These are phyloP conservation scores for Himalopsyche anomala DNA, from an alignment of 2,888 invertebrate genomes.

Conservation along the genomic window DNA sequence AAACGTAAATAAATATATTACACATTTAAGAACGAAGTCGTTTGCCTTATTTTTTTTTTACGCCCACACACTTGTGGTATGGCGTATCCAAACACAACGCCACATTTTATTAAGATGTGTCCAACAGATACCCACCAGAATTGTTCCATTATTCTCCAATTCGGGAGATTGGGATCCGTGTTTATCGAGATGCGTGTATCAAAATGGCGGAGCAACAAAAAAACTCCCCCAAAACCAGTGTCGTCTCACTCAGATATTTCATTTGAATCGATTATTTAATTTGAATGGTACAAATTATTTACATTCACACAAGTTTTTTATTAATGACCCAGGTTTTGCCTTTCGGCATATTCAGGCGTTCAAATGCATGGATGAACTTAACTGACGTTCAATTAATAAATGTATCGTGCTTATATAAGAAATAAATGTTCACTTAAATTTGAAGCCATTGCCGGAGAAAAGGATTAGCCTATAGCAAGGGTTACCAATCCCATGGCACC, in stretches of 20 bases:
- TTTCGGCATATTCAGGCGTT: too few species aligned
- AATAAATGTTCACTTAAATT: too few species aligned
- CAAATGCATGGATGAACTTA: too few species aligned
- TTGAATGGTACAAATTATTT: too few species aligned
- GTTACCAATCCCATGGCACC: too few species aligned
- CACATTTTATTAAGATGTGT: constrained; percentile 30
- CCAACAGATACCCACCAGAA: constrained; percentile 12
- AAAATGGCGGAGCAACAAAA: constrained; percentile 41
- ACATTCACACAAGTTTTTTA: too few species aligned
- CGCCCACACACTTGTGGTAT: neutral
- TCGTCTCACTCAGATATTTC: neutral
- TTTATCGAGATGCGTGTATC: constrained; percentile 61
- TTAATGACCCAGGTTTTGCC: too few species aligned
- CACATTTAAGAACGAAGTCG: neutral
- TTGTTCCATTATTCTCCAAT: constrained; percentile 23
- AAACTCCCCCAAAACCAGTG: neutral
- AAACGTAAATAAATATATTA: too few species aligned
- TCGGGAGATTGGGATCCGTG: constrained; percentile 64
- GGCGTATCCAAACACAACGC: neutral
- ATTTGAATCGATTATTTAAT: neutral
- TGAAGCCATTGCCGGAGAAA: too few species aligned
- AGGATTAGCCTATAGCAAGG: too few species aligned
- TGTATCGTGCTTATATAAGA: too few species aligned
- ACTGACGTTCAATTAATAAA: too few species aligned
- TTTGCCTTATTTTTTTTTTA: neutral